These are phyloP conservation scores for Chitala chitala DNA, from an alignment of 2,113 vertebrate species.

Conservation along the genomic window DNA sequence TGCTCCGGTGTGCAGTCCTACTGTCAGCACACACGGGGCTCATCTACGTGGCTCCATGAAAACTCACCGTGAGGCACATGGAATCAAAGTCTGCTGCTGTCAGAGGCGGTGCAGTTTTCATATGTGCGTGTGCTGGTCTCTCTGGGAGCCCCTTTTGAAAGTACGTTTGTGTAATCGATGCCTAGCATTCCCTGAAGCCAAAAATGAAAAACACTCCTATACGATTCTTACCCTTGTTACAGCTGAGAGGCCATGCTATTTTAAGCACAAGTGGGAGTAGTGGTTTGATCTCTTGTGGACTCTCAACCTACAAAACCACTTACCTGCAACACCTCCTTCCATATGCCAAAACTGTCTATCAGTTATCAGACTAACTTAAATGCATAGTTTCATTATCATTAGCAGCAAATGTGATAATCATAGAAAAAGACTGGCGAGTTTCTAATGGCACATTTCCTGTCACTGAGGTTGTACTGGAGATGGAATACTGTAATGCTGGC, in stretches of 20 bases:
- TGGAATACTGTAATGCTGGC: background rate
- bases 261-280: background rate
- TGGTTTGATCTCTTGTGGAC: background rate
- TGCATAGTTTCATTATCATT: background rate
- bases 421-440: background rate
- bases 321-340: background rate
- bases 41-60: too few species aligned
- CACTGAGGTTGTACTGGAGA: background rate
- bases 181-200: too few species aligned
- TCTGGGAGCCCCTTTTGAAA: too few species aligned
- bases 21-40: too few species aligned
- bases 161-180: too few species aligned
- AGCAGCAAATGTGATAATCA: background rate
- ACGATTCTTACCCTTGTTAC: background rate
- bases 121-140: too few species aligned
- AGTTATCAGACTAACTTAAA: background rate
- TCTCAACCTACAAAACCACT: background rate
- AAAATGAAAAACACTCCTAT: too few species aligned
- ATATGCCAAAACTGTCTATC: background rate
- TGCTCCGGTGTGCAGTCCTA: too few species aligned
- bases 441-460: conserved; percentile 10
- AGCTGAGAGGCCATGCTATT: background rate
- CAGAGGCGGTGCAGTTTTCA: too few species aligned
- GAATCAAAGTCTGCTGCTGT: too few species aligned
- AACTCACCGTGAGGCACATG: too few species aligned